Conservation (phyloP, 1,140 invertebrate genomes). For the Caenorhabditis tropicalis region DNA sequence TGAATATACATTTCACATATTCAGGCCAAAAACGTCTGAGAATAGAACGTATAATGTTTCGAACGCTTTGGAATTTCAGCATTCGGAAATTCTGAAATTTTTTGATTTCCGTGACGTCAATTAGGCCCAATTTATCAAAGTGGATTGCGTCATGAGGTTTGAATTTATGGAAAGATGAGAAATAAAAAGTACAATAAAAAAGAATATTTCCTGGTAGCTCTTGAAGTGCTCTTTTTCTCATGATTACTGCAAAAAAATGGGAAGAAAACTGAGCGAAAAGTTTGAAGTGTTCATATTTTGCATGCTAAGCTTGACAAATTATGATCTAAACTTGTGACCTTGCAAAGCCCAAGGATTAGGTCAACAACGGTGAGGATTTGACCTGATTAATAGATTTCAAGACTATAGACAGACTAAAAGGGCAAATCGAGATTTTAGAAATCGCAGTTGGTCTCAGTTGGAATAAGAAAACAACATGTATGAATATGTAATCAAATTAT, state of each 20-base stretch:
- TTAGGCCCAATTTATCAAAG: background rate
- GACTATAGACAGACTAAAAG: constrained; percentile 22
- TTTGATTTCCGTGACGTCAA: background rate
- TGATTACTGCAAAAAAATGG: background rate
- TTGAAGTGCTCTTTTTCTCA: constrained; percentile 6
- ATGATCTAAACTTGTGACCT: constrained; percentile 5
- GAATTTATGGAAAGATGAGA: background rate
- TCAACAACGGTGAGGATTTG: background rate
- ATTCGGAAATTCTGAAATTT: background rate
- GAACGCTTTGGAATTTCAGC: background rate
- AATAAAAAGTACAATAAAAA: background rate
- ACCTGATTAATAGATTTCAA: background rate
- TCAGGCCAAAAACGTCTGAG: background rate
- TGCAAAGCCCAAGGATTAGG: background rate
- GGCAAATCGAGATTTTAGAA: constrained; percentile 19
- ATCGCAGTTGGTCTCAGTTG: constrained; percentile 15
- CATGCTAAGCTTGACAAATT: constrained; percentile 18
- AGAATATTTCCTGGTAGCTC: background rate
- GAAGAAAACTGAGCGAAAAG: background rate
- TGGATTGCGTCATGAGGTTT: no score
- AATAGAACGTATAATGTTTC: background rate
- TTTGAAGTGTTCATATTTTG: constrained; percentile 31
- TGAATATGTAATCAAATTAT: constrained; percentile 40
- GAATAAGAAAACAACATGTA: constrained; percentile 38
- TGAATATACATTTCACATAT: background rate